These are phyloP conservation scores for Aurelia aurita DNA, from an alignment of 30 jellyfish, hydroid and myxozoan species.

Conservation along the genomic window DNA sequence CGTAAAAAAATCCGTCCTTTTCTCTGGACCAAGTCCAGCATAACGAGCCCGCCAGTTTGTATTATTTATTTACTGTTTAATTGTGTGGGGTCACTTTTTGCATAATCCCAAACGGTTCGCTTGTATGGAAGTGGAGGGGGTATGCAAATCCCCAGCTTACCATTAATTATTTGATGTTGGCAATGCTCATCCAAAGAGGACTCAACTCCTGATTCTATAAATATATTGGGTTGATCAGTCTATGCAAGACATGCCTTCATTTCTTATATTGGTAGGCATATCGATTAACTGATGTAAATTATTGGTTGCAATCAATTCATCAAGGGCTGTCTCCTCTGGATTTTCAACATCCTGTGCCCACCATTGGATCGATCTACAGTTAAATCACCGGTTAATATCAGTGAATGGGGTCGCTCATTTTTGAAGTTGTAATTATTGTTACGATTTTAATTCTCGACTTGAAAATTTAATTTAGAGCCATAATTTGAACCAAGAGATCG, in stretches of 20 bases:
- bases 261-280: neutral
- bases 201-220: neutral
- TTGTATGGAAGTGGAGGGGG: too few relatives aligned
- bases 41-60: constrained; percentile 9
- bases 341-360: constrained; percentile 50
- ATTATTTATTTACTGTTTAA: constrained; percentile 8
- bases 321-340: constrained; percentile 41
- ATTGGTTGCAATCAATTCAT: constrained; percentile 30
- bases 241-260: constrained; percentile 22
- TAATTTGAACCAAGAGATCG: too few relatives aligned
- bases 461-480: too few relatives aligned
- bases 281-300: constrained; percentile 2
- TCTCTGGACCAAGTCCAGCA: constrained; percentile 15
- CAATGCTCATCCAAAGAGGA: constrained; percentile 36
- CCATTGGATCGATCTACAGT: constrained; percentile 45
- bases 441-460: too few relatives aligned
- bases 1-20: constrained; percentile 34
- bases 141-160: too few relatives aligned
- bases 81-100: constrained; percentile 3
- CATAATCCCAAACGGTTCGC: constrained; percentile 21
- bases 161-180: too few relatives aligned
- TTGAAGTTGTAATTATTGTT: too few relatives aligned
- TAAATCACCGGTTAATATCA: constrained; percentile 40
- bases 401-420: constrained; percentile 19
- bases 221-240: constrained; percentile 4